These are phyloP conservation scores for Semaprochilodus insignis DNA, from an alignment of 2,797 vertebrate genomes.

Conservation along the genomic window DNA sequence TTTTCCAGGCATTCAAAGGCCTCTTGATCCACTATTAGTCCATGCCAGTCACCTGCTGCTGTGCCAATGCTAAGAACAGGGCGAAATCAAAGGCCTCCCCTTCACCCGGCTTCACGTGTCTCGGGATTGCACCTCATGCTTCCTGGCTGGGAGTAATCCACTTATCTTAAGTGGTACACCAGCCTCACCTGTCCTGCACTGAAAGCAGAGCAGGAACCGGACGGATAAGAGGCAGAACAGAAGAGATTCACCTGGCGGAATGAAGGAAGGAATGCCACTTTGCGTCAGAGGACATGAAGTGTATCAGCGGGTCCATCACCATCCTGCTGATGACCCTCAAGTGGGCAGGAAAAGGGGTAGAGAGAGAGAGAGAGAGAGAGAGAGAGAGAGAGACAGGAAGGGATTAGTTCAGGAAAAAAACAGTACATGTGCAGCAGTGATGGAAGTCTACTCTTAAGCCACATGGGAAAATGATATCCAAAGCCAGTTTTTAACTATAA, in stretches of 20 bases:
- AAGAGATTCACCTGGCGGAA: slow-evolving; percentile 67
- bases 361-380: slow-evolving; percentile 56
- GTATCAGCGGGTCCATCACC: slow-evolving; percentile 64
- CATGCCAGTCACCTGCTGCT: not conserved
- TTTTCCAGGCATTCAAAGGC: not conserved
- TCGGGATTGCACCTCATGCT: not conserved
- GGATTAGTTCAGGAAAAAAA: not conserved
- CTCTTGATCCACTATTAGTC: not conserved
- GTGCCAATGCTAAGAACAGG: not conserved
- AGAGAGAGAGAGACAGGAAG: not conserved
- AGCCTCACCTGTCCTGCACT: slow-evolving; percentile 69
- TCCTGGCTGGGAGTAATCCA: slow-evolving; percentile 3
- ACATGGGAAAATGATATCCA: too few relatives aligned
- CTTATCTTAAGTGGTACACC: slow-evolving; percentile 30
- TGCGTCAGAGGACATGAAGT: slow-evolving; percentile 47
- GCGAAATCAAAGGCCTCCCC: not conserved
- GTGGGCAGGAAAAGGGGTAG: not conserved
- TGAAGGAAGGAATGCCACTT: slow-evolving; percentile 62
- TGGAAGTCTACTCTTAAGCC: too few relatives aligned
- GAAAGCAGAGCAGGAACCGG: slow-evolving; percentile 70
- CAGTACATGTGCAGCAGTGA: too few relatives aligned
- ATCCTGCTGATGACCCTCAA: slow-evolving; percentile 21
- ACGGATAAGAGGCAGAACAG: slow-evolving; percentile 46
- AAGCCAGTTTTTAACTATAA: too few relatives aligned
- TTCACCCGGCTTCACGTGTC: not conserved